phyloP scores from a whole-genome alignment of 2,888 invertebrate genomes.

The Oscheius myriophilus region DNA sequence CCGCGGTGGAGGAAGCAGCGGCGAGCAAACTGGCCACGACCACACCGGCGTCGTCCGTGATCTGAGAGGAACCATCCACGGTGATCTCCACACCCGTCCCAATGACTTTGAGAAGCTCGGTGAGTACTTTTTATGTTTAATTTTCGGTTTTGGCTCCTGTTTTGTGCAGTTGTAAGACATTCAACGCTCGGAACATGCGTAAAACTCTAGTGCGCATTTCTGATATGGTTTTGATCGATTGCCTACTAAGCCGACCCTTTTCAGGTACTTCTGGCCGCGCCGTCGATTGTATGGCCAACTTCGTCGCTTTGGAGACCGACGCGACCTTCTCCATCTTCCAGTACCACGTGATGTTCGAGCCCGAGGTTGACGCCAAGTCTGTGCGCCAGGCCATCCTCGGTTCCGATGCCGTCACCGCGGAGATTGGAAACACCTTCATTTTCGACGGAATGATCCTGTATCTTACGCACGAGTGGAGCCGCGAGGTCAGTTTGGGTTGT shows the following conservation, averaged over 20 bases:
- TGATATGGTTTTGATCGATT: no score
- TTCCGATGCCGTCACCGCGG: slow-evolving; percentile 25
- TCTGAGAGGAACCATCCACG: slow-evolving; percentile 38
- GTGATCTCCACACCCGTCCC: slow-evolving; percentile 49
- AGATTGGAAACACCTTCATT: slow-evolving; percentile 44
- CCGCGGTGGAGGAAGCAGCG: slow-evolving; percentile 1
- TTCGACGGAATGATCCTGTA: slow-evolving; percentile 67
- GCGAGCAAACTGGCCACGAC: no score
- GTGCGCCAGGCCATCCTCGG: slow-evolving; percentile 35
- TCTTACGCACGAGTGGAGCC: slow-evolving; percentile 35
- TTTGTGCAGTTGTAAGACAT: no score
- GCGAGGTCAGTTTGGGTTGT: slow-evolving; percentile 13
- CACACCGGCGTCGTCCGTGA: slow-evolving; percentile 10
- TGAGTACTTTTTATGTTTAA: neutral
- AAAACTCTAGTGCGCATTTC: no score
- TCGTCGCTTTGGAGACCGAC: slow-evolving; percentile 42
- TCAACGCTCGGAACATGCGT: no score
- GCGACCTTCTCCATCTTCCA: slow-evolving; percentile 45
- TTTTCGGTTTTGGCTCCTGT: neutral
- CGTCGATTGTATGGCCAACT: slow-evolving; percentile 41
- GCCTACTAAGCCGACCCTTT: neutral
- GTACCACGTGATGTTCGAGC: slow-evolving; percentile 49
- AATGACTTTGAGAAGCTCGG: slow-evolving; percentile 35
- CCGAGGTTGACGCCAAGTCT: slow-evolving; percentile 51
- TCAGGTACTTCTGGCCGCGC: slow-evolving; percentile 36